These are phyloP conservation scores for Drosophila subpulchrella DNA, from an alignment of 1,140 invertebrate species.

Conservation along the genomic window DNA sequence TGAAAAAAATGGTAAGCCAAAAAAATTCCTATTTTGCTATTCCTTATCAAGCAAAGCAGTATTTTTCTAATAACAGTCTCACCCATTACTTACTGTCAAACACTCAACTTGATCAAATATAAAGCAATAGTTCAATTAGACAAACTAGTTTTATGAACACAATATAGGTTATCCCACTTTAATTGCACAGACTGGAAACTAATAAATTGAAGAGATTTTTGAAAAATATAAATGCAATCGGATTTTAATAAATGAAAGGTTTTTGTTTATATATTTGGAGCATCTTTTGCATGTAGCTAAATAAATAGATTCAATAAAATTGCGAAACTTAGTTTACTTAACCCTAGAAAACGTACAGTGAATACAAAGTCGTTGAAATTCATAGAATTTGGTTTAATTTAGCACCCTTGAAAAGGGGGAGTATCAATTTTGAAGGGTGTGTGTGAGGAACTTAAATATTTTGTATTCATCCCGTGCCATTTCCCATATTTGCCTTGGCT, in stretches of 20 bases:
- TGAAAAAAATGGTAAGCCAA: not conserved
- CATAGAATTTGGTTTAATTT: not conserved
- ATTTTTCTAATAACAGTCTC: too few species aligned
- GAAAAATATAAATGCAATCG: not conserved
- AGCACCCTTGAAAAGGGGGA: not conserved
- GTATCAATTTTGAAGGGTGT: constrained; percentile 4
- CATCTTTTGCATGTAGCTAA: not conserved
- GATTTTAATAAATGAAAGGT: not conserved
- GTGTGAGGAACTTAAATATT: constrained; percentile 19
- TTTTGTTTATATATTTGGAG: not conserved
- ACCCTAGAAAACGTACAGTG: not conserved
- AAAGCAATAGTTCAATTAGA: not conserved
- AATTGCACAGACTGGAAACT: not conserved
- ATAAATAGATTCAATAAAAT: not conserved
- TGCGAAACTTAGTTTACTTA: not conserved
- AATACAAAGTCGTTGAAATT: not conserved
- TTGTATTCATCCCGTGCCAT: constrained; percentile 22
- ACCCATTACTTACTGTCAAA: not conserved
- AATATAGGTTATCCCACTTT: not conserved
- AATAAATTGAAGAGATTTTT: not conserved
- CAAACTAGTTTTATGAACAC: not conserved
- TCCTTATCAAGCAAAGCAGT: too few species aligned
- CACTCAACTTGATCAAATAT: not conserved
- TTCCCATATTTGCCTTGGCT: constrained; percentile 47
- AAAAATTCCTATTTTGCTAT: not conserved